Evolutionary conservation across 2,888 invertebrate species (phyloP), one percentile per base, ranked within the genome.

Genomic region (Tolmerus cingulatus): DNA sequence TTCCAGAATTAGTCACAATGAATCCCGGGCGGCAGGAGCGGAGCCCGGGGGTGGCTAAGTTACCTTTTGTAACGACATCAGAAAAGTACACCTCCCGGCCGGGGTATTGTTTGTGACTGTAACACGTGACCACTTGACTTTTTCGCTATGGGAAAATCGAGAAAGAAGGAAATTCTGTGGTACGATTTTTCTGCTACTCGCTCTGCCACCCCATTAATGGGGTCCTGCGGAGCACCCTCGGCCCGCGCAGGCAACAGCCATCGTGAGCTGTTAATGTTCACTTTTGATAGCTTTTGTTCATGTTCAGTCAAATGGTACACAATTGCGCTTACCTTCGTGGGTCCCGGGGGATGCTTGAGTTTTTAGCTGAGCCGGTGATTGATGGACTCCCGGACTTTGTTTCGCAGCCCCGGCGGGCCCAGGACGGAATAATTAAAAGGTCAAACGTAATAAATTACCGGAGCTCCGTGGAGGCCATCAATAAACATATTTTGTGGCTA

Each of bases 81-180:
- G 30, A 23, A 77, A 46, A 34, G 51, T 76, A 86, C 76, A 51
- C 77, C 57, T 57, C 23, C 16, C 57, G 34, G 46, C 27, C 55
- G 19, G 43, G 27, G n/a, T 40, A 84, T 87, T 87, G 87, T 87
- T 87, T 87, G 79, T 81, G 79, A 87, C 74, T 81, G 84, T 87
- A 78, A 88, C 87, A 88, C 87, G 87, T 88, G 87, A 88, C 84
- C 87, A 88, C 87, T 88, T 88, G 87, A 88, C 87, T 87, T 87
- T 87, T 82, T 74, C 85, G 74, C 74, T 74, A n/a, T n/a, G 74
- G 43, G 74, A 74, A 81, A 57, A 51, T 34, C 19, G 14, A 86
- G 19, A 37, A 78, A 43, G 16, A 51, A 37, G 46, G 19, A 87
- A 79, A 74, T 46, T 51, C 55, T 14, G 30, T 19, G 55, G 40